These are phyloP conservation scores for Leucopternis melanops DNA, from an alignment of 2,113 vertebrate genomes.

Conservation along the genomic window DNA sequence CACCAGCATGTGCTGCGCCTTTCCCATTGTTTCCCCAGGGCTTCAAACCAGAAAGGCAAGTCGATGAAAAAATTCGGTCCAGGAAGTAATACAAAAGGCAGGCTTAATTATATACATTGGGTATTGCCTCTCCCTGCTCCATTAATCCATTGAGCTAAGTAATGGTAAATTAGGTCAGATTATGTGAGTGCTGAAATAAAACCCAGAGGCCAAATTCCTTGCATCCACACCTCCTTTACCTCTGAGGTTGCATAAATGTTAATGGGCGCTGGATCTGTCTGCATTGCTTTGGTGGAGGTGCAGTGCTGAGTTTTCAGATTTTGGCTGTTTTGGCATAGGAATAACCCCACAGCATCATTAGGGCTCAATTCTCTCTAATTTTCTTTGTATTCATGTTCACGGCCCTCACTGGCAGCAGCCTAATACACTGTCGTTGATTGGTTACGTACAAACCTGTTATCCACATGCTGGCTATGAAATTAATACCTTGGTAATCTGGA, in stretches of 20 bases:
- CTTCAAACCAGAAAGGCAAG: slow-evolving; percentile 47
- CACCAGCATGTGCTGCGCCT: neutral
- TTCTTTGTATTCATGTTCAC: rapidly evolving
- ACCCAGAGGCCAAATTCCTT: neutral
- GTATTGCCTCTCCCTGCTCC: neutral
- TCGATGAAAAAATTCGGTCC: neutral
- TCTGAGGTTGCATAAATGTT: neutral
- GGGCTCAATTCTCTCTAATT: neutral
- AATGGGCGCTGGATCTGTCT: neutral
- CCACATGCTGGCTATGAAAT: neutral
- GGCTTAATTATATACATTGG: neutral
- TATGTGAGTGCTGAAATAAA: neutral
- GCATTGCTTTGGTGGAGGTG: rapidly evolving
- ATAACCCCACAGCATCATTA: rapidly evolving
- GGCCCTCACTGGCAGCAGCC: neutral
- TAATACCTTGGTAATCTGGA: neutral
- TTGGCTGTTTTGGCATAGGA: neutral
- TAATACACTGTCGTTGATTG: rapidly evolving
- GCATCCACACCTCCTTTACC: neutral
- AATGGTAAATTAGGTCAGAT: neutral
- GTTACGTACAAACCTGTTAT: rapidly evolving
- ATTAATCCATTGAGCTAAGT: neutral
- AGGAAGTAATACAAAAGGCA: slow-evolving; percentile 2
- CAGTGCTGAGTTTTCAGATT: neutral
- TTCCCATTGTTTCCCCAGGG: neutral